phyloP scores from a whole-genome alignment of 2,797 vertebrate genomes.

The Bovichtus diacanthus region DNA sequence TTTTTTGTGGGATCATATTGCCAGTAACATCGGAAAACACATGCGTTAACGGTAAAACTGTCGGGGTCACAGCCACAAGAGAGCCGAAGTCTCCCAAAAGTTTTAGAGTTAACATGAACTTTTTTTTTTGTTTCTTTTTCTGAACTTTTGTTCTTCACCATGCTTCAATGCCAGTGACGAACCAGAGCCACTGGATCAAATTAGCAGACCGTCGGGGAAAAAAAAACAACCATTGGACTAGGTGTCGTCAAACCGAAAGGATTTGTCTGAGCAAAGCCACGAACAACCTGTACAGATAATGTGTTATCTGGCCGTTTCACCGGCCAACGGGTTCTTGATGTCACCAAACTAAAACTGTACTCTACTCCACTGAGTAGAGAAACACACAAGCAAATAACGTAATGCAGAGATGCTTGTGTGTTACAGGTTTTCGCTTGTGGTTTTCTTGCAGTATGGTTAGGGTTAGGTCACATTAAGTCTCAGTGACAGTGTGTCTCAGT shows the following conservation, averaged over 20 bases:
- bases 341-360: background rate
- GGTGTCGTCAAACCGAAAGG: background rate
- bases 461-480: background rate
- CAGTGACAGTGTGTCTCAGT: too few relatives aligned
- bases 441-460: too few relatives aligned
- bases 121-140: too few relatives aligned
- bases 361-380: too few relatives aligned
- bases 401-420: background rate
- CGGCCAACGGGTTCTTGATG: background rate
- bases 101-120: conserved; percentile 81
- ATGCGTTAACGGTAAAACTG: conserved; percentile 83
- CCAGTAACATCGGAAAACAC: conserved; percentile 93
- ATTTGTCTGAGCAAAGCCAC: conserved; percentile 2
- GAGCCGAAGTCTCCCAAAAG: conserved; percentile 64
- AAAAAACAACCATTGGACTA: background rate
- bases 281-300: background rate
- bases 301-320: background rate
- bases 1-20: conserved; percentile 92
- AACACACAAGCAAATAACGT: background rate
- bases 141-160: conserved; percentile 82
- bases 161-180: conserved; percentile 87
- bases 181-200: conserved; percentile 21
- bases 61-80: conserved; percentile 44
- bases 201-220: background rate
- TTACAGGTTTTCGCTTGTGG: too few relatives aligned